These are phyloP conservation scores for Seriola quinqueradiata DNA, from an alignment of 2,113 vertebrate genomes.

Conservation along the genomic window DNA sequence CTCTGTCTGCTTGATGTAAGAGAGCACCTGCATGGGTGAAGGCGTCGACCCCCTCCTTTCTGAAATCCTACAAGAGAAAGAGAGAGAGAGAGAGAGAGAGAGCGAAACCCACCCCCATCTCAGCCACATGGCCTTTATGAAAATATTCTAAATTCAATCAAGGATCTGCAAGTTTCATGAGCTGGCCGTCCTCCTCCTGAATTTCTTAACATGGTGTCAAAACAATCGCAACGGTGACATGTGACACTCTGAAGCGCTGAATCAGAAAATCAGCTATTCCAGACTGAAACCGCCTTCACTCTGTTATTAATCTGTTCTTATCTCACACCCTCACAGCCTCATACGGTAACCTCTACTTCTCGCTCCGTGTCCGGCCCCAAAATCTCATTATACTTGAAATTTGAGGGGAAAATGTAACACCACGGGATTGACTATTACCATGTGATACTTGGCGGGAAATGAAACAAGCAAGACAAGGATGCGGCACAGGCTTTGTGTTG, in stretches of 20 bases:
- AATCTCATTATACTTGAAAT: constrained; percentile 43
- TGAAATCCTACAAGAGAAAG: constrained; percentile 28
- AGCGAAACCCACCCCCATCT: neutral
- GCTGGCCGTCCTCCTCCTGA: constrained; percentile 49
- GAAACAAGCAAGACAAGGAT: neutral
- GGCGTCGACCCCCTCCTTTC: neutral
- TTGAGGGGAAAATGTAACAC: constrained; percentile 29
- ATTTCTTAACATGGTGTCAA: constrained; percentile 59
- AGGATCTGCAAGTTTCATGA: constrained; percentile 72
- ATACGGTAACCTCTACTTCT: constrained; percentile 12
- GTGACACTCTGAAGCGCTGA: constrained; percentile 37
- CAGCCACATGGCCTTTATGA: constrained; percentile 21
- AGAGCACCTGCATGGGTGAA: constrained; percentile 30
- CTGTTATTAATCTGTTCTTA: constrained; percentile 45
- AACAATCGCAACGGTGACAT: constrained; percentile 40
- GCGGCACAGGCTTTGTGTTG: neutral
- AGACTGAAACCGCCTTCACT: constrained; percentile 5
- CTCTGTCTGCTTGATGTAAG: constrained; percentile 26
- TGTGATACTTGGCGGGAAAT: constrained; percentile 18
- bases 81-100: constrained; percentile 22
- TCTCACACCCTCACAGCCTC: constrained; percentile 33
- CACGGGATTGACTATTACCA: constrained; percentile 26
- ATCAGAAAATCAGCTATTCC: constrained; percentile 60
- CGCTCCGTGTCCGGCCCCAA: constrained; percentile 1
- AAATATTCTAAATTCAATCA: constrained; percentile 64